A percentile compares a stretch with the other conserved stretches of the same genome.
Evolutionary conservation across 2,797 vertebrate species (phyloP).

Genomic region (Setipinna tenuifilis): DNA sequence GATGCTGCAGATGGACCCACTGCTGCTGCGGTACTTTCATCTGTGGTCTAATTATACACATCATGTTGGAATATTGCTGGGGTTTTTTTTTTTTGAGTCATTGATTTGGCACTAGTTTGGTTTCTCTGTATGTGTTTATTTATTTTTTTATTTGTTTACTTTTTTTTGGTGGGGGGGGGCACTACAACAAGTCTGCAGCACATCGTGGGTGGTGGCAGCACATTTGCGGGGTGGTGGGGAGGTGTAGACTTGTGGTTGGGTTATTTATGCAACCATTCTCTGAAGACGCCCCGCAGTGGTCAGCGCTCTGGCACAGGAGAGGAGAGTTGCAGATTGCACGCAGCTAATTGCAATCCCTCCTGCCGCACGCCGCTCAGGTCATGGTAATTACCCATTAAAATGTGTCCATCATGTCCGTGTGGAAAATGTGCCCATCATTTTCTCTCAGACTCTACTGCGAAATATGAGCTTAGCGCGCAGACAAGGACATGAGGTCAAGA

Average conservation of each 20-base stretch:
- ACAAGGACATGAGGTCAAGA: neutral
- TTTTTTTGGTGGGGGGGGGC: no score
- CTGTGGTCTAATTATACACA: neutral
- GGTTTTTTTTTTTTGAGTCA: neutral
- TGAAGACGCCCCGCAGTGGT: conserved; percentile 34
- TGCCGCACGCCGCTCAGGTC: conserved; percentile 33
- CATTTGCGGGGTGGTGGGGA: conserved; percentile 12
- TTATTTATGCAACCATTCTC: conserved; percentile 36
- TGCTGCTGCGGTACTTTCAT: neutral
- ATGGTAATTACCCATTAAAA: conserved; percentile 31
- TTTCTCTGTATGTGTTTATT: neutral
- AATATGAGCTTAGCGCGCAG: neutral
- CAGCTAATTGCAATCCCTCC: conserved; percentile 34
- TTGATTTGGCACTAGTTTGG: neutral
- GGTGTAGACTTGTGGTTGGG: conserved; percentile 30
- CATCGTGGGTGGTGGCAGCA: conserved; percentile 31
- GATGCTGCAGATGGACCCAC: neutral
- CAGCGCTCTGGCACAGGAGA: conserved; percentile 35
- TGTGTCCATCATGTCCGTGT: neutral
- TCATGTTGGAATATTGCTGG: neutral
- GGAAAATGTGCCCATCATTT: neutral
- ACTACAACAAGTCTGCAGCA: no score
- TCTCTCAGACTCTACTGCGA: neutral
- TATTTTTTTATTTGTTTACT: no score
- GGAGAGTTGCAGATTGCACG: conserved; percentile 7